Base-by-base conservation (phyloP, 2,797 vertebrate species). In the Ctenopoma multispine region DNA sequence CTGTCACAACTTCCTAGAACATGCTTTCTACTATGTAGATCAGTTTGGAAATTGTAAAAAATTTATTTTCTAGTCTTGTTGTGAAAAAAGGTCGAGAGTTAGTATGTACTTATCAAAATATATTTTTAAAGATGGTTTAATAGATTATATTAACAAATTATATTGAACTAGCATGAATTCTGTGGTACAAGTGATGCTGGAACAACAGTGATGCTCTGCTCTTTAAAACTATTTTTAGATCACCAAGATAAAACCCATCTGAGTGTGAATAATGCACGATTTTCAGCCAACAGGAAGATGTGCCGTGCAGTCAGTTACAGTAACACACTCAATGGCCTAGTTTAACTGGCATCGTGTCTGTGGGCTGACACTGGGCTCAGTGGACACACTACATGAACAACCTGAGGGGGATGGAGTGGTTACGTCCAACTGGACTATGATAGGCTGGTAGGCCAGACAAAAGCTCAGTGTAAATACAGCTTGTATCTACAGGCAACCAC, bases 401-500 rank as follows among this genome's bases (percentile, higher is more conserved):
- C 68, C 75, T 47, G 68, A 20, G 72, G 67, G 77, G 77, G 85
- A 69, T 18, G 84, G 83, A 72, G 82, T 11, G 46, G 63, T 49
- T 71, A 31, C 41, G 27, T 44, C 64, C 51, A 51, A 54, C 75
- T 38, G 54, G 59, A 66, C 82, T 56, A 44, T 1, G 77, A 89
- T 90, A 84, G 92, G 90, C 83, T 55, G 79, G 51, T 43, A 3
- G 40, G 47, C 24, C 51, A 53, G 72, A 92, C 90, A 93, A 93
- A 91, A 86, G 89, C 79, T 68, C 83, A 75, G 86, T 86, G 89
- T 89, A 92, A 91, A 94, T 82, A 85, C 82, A 51, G 61, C 83
- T 68, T 14, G 90, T 93, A 85, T 91, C 92, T 92, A 91, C 86
- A 82, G 93, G 91, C 88, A 91, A 93, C 91, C 81, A 9, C 65